phyloP scores from a whole-genome alignment of 1,140 invertebrate species.

The Papilio machaon region DNA sequence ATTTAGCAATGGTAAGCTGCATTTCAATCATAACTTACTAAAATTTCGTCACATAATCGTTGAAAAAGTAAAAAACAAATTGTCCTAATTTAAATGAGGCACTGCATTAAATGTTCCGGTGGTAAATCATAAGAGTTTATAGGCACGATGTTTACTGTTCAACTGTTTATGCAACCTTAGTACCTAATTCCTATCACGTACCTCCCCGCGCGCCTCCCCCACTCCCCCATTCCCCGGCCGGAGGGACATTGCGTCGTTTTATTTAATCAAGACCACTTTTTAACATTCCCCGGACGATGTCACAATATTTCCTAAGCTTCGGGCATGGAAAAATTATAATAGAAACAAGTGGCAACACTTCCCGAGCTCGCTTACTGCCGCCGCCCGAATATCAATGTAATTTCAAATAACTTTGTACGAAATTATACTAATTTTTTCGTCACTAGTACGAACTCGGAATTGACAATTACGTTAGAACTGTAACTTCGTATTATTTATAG shows the following conservation, averaged over 20 bases:
- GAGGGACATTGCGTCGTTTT: constrained; percentile 66
- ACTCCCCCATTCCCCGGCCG: constrained; percentile 32
- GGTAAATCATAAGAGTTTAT: constrained; percentile 53
- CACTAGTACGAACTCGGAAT: constrained; percentile 2
- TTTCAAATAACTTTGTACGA: constrained; percentile 20
- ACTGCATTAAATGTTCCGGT: not conserved
- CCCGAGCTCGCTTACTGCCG: constrained; percentile 52
- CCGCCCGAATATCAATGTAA: constrained; percentile 50
- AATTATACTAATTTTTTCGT: constrained; percentile 32
- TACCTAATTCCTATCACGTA: constrained; percentile 66
- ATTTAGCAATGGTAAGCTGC: constrained; percentile 33
- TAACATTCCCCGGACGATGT: constrained; percentile 68
- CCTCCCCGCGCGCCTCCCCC: constrained; percentile 46
- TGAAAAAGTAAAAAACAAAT: not conserved
- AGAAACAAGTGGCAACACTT: constrained; percentile 57
- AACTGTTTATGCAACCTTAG: constrained; percentile 55
- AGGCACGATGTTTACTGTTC: constrained; percentile 61
- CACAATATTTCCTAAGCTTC: constrained; percentile 74
- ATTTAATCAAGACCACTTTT: constrained; percentile 79
- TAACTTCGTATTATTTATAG: not conserved
- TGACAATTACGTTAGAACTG: not conserved
- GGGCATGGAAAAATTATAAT: constrained; percentile 63
- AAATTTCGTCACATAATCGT: too few species aligned
- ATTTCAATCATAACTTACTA: not conserved
- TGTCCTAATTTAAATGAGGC: constrained; percentile 33